A percentile compares a stretch with the other conserved stretches of the same genome.
Evolutionary conservation across 2,888 invertebrate genomes (phyloP).

Genomic region (Nemapogon koenigi): DNA sequence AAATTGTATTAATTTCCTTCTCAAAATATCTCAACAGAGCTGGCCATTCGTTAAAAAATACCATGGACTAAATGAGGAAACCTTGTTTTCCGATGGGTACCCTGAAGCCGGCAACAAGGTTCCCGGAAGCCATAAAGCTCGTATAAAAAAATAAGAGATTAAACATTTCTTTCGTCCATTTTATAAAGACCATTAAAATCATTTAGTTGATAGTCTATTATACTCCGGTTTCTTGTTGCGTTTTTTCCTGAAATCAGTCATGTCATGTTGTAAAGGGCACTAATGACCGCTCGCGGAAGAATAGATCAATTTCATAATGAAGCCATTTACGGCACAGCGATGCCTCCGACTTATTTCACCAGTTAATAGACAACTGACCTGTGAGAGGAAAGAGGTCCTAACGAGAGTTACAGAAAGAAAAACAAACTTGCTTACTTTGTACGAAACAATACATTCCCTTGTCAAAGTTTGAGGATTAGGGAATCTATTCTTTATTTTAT

Average conservation of each 20-base stretch:
- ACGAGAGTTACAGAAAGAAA: slow-evolving; percentile 7
- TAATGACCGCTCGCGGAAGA: slow-evolving; percentile 5
- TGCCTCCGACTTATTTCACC: slow-evolving; percentile 6
- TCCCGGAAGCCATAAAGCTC: no score
- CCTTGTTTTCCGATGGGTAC: no score
- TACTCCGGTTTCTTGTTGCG: slow-evolving; percentile 1
- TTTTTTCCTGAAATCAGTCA: slow-evolving; percentile 4
- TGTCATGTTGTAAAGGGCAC: slow-evolving; percentile 5
- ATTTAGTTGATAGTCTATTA: slow-evolving; percentile 7
- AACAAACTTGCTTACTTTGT: slow-evolving; percentile 7
- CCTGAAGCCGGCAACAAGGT: no score
- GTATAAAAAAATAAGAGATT: no score
- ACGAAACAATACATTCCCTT: no score
- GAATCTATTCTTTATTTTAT: no score
- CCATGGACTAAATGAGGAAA: no score
- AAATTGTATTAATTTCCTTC: no score
- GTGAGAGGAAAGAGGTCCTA: slow-evolving; percentile 5
- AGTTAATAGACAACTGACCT: slow-evolving; percentile 5
- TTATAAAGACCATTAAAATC: slow-evolving; percentile 5
- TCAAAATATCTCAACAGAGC: no score
- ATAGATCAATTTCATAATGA: slow-evolving; percentile 5
- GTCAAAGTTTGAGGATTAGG: no score
- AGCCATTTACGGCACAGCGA: neutral
- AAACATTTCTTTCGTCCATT: slow-evolving; percentile 3
- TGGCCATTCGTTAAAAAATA: no score